Percentiles rank a stretch among this genome's conserved stretches.
Evolutionary conservation across 2,113 vertebrate species (phyloP).

Genomic region (Heloderma charlesbogerti): DNA sequence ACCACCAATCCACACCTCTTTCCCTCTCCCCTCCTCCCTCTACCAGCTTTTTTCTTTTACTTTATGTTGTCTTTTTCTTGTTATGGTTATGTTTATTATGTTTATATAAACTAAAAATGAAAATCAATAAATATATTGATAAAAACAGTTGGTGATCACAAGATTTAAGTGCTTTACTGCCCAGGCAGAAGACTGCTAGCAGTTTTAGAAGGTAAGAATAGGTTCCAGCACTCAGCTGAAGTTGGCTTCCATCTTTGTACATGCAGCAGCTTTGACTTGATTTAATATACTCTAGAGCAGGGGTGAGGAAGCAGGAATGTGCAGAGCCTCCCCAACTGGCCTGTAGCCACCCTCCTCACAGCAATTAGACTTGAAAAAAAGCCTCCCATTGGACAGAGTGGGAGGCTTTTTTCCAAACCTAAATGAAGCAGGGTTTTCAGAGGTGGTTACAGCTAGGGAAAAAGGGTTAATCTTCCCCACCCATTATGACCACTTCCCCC

Average conservation of each 20-base stretch:
- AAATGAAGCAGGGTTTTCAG: not conserved
- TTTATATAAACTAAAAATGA: not conserved
- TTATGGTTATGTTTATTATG: not conserved
- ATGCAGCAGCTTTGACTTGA: not conserved
- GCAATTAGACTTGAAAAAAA: not conserved
- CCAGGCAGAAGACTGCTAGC: not conserved
- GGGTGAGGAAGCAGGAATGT: not conserved
- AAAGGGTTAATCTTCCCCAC: too few relatives aligned
- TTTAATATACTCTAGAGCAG: not conserved
- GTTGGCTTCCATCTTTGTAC: not conserved
- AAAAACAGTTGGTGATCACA: not conserved
- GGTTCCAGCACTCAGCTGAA: not conserved
- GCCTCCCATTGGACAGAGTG: not conserved
- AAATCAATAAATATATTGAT: too few relatives aligned
- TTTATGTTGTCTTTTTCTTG: not conserved
- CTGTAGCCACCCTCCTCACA: too few relatives aligned
- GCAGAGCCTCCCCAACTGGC: not conserved
- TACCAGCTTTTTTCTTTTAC: not conserved
- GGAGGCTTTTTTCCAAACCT: not conserved
- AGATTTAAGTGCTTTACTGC: not conserved
- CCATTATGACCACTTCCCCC: too few relatives aligned
- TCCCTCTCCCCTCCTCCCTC: not conserved
- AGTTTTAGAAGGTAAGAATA: not conserved
- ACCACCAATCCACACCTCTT: not conserved
- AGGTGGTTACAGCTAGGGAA: too few relatives aligned